Evolutionary conservation across 2,797 vertebrate genomes (phyloP).

Genomic region (Pseudochirops corinnae): DNA sequence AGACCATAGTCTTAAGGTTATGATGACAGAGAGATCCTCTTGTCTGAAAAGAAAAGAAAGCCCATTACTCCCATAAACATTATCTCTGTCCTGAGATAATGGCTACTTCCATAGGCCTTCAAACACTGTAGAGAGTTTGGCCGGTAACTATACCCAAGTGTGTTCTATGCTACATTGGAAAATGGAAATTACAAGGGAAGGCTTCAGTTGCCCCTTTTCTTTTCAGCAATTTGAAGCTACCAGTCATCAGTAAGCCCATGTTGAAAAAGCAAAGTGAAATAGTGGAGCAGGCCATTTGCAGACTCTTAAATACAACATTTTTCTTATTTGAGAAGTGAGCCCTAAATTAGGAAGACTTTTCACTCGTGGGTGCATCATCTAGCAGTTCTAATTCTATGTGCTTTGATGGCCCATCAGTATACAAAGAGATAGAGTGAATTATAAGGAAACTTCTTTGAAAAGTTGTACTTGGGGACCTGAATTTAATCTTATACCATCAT

Average conservation of each 20-base stretch:
- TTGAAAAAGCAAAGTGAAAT: neutral
- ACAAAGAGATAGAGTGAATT: neutral
- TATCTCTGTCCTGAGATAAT: neutral
- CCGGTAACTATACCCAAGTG: neutral
- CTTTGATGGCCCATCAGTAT: neutral
- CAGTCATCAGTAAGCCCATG: neutral
- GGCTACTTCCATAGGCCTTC: neutral
- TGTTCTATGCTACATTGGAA: neutral
- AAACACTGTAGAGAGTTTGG: neutral
- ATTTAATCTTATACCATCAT: constrained; percentile 50
- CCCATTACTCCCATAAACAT: neutral
- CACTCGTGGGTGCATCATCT: neutral
- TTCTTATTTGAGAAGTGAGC: constrained; percentile 19
- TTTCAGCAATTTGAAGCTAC: neutral
- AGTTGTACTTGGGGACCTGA: constrained; percentile 41
- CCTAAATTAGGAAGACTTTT: constrained; percentile 15
- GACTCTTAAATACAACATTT: constrained; percentile 41
- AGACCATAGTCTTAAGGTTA: neutral
- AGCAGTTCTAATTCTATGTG: neutral
- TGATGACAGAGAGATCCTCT: neutral
- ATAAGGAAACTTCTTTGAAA: constrained; percentile 19
- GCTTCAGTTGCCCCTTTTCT: neutral
- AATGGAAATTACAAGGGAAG: neutral
- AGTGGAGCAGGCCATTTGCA: neutral
- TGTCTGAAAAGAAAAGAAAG: neutral